Evolutionary conservation across 2,888 invertebrate species (phyloP).

Genomic region (Ophion ventricosus): DNA sequence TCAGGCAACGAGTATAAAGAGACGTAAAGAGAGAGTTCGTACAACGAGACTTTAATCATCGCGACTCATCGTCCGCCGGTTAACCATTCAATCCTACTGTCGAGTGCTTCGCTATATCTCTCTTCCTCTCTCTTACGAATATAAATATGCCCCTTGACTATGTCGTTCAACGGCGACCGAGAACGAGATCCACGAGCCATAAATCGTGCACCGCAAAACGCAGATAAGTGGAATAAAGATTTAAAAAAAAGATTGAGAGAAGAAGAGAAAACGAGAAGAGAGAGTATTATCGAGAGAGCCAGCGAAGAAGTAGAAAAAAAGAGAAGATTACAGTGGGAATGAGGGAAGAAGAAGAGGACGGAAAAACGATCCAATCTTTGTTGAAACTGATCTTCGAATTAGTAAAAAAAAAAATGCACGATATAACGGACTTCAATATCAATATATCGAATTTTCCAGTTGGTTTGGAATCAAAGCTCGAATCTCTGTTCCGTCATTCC

Average conservation of each 20-base stretch:
- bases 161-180: slow-evolving; percentile 14
- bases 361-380: slow-evolving; percentile 14
- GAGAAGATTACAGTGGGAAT: slow-evolving; percentile 5
- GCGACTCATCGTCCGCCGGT: slow-evolving; percentile 15
- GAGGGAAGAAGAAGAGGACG: neutral
- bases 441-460: slow-evolving; percentile 19
- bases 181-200: neutral
- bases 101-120: slow-evolving; percentile 36
- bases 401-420: slow-evolving; percentile 15
- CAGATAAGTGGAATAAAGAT: neutral
- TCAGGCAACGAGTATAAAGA: slow-evolving; percentile 18
- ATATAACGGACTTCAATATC: slow-evolving; percentile 14
- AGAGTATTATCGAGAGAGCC: neutral
- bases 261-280: neutral
- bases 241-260: neutral
- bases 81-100: slow-evolving; percentile 46
- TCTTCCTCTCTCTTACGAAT: neutral
- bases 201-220: slow-evolving; percentile 3
- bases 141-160: slow-evolving; percentile 23
- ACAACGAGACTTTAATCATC: slow-evolving; percentile 46
- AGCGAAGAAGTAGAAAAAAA: slow-evolving; percentile 26
- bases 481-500: neutral
- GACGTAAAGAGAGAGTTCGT: slow-evolving; percentile 10
- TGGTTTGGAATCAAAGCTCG: slow-evolving; percentile 18
- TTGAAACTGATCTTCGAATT: slow-evolving; percentile 45